Conservation (phyloP, 2,797 vertebrate species). For the Luscinia megarhynchos region DNA sequence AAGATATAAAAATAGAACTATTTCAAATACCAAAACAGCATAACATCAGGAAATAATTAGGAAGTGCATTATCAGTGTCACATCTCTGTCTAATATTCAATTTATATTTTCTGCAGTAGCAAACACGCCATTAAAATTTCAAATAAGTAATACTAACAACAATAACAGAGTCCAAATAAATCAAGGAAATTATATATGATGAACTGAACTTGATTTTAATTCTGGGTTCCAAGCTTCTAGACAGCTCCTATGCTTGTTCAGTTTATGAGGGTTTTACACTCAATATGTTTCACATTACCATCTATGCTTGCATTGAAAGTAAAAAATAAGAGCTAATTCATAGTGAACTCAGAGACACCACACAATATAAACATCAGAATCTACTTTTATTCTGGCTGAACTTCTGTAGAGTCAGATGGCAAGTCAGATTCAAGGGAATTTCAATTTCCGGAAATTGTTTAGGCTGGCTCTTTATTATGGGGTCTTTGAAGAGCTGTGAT, state of each 20-base stretch:
- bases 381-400: neutral
- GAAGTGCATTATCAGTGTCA: neutral
- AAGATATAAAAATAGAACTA: neutral
- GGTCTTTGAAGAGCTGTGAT: slow-evolving; percentile 1
- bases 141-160: neutral
- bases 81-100: neutral
- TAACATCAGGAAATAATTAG: neutral
- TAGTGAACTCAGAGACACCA: slow-evolving; percentile 1
- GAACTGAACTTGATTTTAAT: neutral
- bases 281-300: slow-evolving; percentile 22
- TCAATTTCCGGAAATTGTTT: slow-evolving; percentile 28
- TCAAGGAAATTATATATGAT: neutral
- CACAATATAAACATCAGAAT: neutral
- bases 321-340: neutral
- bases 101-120: neutral
- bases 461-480: neutral
- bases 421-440: slow-evolving; percentile 21
- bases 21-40: neutral
- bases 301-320: neutral
- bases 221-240: neutral
- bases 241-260: neutral
- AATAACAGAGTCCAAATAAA: neutral
- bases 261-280: neutral
- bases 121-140: neutral
- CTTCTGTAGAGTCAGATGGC: slow-evolving; percentile 1